Conservation (phyloP, 2,888 invertebrate species). For the Glaucopsyche alexis region DNA sequence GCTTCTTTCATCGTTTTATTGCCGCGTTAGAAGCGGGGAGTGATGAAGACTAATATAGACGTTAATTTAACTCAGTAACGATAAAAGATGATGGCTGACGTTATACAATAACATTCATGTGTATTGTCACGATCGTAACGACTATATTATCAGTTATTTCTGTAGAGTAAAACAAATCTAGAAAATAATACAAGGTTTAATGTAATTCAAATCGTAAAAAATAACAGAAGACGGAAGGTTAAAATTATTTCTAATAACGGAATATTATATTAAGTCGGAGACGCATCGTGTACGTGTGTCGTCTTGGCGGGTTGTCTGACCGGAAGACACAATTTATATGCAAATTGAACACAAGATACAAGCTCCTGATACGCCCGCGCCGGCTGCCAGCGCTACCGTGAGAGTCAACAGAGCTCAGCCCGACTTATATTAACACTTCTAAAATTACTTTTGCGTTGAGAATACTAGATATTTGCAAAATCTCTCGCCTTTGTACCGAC, state of each 20-base stretch:
- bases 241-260: conserved; percentile 50
- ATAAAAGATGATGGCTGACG: conserved; percentile 54
- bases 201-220: no score
- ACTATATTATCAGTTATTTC: no score
- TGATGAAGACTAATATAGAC: conserved; percentile 78
- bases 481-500: conserved; percentile 26
- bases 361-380: conserved; percentile 60
- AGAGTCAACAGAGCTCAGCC: conserved; percentile 42
- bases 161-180: background rate
- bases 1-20: conserved; percentile 79
- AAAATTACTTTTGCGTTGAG: conserved; percentile 64
- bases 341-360: conserved; percentile 75
- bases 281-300: conserved; percentile 64
- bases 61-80: conserved; percentile 73
- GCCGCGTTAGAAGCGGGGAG: conserved; percentile 59
- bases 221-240: background rate
- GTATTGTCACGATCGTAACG: conserved; percentile 27
- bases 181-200: background rate
- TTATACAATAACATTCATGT: conserved; percentile 38
- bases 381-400: conserved; percentile 44
- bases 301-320: conserved; percentile 70
- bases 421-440: conserved; percentile 65
- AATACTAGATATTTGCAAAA: conserved; percentile 51
- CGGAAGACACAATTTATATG: conserved; percentile 81
- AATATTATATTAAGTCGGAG: conserved; percentile 48